These are phyloP conservation scores for Nudaria mundana DNA, from an alignment of 2,888 invertebrate species.

Conservation along the genomic window DNA sequence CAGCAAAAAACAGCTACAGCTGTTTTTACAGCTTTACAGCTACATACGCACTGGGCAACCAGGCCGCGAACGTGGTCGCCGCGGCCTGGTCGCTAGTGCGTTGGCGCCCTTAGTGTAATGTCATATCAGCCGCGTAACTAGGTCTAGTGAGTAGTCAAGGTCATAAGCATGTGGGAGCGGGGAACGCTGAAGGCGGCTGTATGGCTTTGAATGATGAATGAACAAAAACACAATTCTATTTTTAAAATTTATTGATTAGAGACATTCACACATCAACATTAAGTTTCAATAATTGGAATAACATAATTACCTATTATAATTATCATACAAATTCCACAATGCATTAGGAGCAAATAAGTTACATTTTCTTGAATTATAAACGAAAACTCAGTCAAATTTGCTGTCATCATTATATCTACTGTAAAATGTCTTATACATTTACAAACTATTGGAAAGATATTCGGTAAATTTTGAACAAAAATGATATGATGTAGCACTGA, in stretches of 20 bases:
- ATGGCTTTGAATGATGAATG: no score
- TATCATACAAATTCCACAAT: slow-evolving; percentile 60
- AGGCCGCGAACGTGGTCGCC: no score
- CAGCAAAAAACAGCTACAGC: no score
- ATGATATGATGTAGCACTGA: slow-evolving; percentile 7
- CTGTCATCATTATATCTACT: slow-evolving; percentile 9
- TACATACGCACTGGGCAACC: no score
- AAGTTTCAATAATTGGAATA: slow-evolving; percentile 65
- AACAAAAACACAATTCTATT: no score
- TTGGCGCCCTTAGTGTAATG: no score
- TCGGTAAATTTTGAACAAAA: slow-evolving; percentile 8
- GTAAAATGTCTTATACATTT: slow-evolving; percentile 15
- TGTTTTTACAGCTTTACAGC: no score
- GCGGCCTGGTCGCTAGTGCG: no score
- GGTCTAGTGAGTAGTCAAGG: no score
- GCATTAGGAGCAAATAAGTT: slow-evolving; percentile 48
- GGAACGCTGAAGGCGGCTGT: no score
- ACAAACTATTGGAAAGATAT: slow-evolving; percentile 21
- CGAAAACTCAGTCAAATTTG: slow-evolving; percentile 31
- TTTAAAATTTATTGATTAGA: slow-evolving; percentile 77
- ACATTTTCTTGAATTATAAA: slow-evolving; percentile 22
- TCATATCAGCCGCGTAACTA: no score
- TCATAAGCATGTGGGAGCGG: no score
- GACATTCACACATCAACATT: slow-evolving; percentile 81
- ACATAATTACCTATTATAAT: slow-evolving; percentile 54